phyloP scores from a whole-genome alignment of 2,888 invertebrate genomes.

The Camptogramma bilineatum region DNA sequence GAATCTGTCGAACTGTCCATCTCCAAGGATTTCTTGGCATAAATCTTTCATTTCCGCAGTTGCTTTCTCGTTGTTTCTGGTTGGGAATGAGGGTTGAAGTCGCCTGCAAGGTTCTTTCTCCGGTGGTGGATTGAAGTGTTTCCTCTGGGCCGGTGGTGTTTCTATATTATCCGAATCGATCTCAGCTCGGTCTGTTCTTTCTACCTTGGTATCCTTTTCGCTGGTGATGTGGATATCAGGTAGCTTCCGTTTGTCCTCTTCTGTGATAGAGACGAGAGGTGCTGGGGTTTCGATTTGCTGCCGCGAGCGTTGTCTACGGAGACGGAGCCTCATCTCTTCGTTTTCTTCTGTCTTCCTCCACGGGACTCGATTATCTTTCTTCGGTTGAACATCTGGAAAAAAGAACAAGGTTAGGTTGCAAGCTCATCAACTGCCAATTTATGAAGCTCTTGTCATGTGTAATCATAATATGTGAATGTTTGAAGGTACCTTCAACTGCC shows the following conservation, averaged over 20 bases:
- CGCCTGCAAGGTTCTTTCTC: slow-evolving; percentile 86
- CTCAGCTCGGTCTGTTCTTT: slow-evolving; percentile 88
- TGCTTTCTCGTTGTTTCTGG: slow-evolving; percentile 64
- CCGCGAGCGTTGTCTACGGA: slow-evolving; percentile 84
- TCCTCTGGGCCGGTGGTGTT: slow-evolving; percentile 93
- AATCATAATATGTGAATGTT: too few relatives aligned
- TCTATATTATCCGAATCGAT: slow-evolving; percentile 96
- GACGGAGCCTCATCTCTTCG: slow-evolving; percentile 85
- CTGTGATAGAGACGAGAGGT: slow-evolving; percentile 85
- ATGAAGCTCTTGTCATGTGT: too few relatives aligned
- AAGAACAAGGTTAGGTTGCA: slow-evolving; percentile 1
- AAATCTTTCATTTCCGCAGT: slow-evolving; percentile 74
- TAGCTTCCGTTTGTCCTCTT: slow-evolving; percentile 86
- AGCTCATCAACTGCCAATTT: background rate
- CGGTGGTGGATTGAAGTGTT: slow-evolving; percentile 87
- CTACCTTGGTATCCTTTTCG: slow-evolving; percentile 54
- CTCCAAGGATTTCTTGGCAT: slow-evolving; percentile 86
- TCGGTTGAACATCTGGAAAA: slow-evolving; percentile 88
- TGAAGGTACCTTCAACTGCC: slow-evolving; percentile 93
- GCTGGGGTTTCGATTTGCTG: slow-evolving; percentile 74
- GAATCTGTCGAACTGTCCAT: slow-evolving; percentile 94
- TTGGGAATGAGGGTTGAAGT: slow-evolving; percentile 71
- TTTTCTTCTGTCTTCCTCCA: slow-evolving; percentile 91
- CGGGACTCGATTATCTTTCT: slow-evolving; percentile 92
- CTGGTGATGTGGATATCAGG: slow-evolving; percentile 76